phyloP scores from a whole-genome alignment of 2,797 vertebrate genomes.

The Nannoperca australis region DNA sequence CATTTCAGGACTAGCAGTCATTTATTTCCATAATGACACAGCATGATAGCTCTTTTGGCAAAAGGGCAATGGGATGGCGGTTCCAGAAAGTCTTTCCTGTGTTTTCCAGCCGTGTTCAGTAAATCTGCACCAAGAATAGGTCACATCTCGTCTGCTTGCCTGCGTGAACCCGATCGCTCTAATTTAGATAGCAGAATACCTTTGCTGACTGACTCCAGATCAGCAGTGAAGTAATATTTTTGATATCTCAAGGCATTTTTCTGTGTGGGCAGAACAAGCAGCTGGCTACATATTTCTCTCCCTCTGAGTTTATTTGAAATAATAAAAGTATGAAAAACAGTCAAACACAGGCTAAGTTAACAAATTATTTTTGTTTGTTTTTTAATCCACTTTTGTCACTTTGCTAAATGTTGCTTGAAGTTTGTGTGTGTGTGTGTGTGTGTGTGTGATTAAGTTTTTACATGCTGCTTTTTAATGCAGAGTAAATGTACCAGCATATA shows the following conservation, averaged over 20 bases:
- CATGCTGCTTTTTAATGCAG: not conserved
- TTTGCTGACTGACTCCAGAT: slow-evolving; percentile 45
- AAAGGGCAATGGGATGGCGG: slow-evolving; percentile 43
- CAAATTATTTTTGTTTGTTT: not conserved
- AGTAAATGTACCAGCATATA: not conserved
- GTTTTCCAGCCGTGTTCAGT: slow-evolving; percentile 71
- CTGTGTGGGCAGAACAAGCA: slow-evolving; percentile 31
- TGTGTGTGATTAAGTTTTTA: not conserved
- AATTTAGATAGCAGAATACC: slow-evolving; percentile 26
- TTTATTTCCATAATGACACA: slow-evolving; percentile 75
- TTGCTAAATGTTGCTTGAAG: slow-evolving; percentile 4
- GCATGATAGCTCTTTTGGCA: slow-evolving; percentile 68
- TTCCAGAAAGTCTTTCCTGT: slow-evolving; percentile 74
- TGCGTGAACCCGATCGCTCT: slow-evolving; percentile 36
- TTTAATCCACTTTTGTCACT: not conserved
- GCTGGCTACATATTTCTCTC: slow-evolving; percentile 26
- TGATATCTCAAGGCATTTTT: slow-evolving; percentile 44
- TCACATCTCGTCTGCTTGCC: slow-evolving; percentile 34
- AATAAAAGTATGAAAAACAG: not conserved
- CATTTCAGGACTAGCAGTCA: slow-evolving; percentile 53
- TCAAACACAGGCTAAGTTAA: not conserved
- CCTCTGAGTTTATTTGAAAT: slow-evolving; percentile 3
- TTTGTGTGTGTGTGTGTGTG: not conserved
- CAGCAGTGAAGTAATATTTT: slow-evolving; percentile 59
- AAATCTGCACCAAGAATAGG: slow-evolving; percentile 72